These are phyloP conservation scores for Borostomias antarcticus DNA, from an alignment of 2,797 vertebrate genomes.

Conservation along the genomic window DNA sequence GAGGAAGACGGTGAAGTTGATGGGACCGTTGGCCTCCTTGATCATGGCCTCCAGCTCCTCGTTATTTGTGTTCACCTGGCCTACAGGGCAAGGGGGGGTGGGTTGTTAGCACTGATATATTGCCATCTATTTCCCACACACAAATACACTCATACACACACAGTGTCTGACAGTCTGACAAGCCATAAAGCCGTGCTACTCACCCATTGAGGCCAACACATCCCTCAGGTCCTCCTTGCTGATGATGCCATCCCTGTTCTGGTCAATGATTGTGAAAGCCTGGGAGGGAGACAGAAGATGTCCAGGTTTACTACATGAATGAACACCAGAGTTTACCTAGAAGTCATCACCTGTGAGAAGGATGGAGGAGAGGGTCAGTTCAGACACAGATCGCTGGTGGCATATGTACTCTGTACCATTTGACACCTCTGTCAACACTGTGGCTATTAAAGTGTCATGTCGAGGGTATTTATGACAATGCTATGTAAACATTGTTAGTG, in stretches of 20 bases:
- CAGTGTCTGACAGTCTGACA: background rate
- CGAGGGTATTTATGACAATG: slow-evolving; percentile 12
- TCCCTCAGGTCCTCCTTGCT: slow-evolving; percentile 83
- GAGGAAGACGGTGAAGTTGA: slow-evolving; percentile 85
- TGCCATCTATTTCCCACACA: background rate
- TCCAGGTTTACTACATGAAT: background rate
- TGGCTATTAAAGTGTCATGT: slow-evolving; percentile 16
- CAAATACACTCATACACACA: background rate
- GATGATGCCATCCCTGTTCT: slow-evolving; percentile 85
- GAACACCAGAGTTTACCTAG: background rate
- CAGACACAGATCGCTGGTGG: background rate
- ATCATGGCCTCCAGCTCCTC: slow-evolving; percentile 83
- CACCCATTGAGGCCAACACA: slow-evolving; percentile 83
- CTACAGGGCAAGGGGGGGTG: slow-evolving; percentile 45
- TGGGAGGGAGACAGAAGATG: slow-evolving; percentile 28
- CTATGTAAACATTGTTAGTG: slow-evolving; percentile 15
- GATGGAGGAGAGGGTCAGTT: background rate
- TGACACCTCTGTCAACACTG: slow-evolving; percentile 27
- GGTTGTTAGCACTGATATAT: background rate
- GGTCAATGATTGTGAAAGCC: slow-evolving; percentile 84
- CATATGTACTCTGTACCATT: slow-evolving; percentile 1
- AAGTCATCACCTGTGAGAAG: background rate
- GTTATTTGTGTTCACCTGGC: slow-evolving; percentile 80
- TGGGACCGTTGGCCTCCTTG: slow-evolving; percentile 81
- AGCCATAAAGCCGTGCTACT: slow-evolving; percentile 24